A percentile compares a stretch with the other conserved stretches of the same genome.
Evolutionary conservation across 2,113 vertebrate genomes (phyloP).

Genomic region (Cyprinus carpio): DNA sequence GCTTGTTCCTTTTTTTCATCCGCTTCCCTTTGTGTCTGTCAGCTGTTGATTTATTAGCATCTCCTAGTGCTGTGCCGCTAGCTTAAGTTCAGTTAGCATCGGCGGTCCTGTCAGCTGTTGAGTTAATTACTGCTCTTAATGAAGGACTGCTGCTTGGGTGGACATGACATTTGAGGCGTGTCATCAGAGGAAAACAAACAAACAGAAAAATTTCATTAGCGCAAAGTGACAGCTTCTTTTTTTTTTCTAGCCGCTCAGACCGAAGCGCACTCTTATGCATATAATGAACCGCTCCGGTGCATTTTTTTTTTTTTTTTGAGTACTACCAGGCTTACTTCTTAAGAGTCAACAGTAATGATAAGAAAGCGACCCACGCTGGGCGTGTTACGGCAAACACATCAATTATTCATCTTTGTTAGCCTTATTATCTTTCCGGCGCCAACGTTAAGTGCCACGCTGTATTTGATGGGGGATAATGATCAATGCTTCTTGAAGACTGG

Average conservation of each 20-base stretch:
- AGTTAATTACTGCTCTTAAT: slow-evolving; percentile 75
- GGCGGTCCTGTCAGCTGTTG: slow-evolving; percentile 69
- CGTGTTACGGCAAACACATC: slow-evolving; percentile 58
- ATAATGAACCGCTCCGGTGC: slow-evolving; percentile 62
- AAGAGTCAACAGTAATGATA: slow-evolving; percentile 61
- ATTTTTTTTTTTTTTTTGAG: slow-evolving; percentile 26
- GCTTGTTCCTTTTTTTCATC: slow-evolving; percentile 76
- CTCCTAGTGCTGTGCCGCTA: slow-evolving; percentile 60
- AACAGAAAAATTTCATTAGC: slow-evolving; percentile 72
- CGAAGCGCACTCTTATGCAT: slow-evolving; percentile 52
- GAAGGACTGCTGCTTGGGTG: slow-evolving; percentile 64
- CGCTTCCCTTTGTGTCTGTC: slow-evolving; percentile 85
- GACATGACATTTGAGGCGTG: slow-evolving; percentile 72
- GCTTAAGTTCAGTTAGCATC: slow-evolving; percentile 65
- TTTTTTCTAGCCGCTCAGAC: slow-evolving; percentile 13
- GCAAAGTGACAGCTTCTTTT: slow-evolving; percentile 65
- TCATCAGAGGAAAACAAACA: slow-evolving; percentile 70
- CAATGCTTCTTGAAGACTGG: slow-evolving; percentile 55
- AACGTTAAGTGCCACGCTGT: slow-evolving; percentile 48
- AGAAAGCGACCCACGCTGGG: slow-evolving; percentile 45
- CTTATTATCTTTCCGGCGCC: slow-evolving; percentile 53
- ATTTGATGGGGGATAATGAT: slow-evolving; percentile 66
- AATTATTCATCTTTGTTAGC: slow-evolving; percentile 65
- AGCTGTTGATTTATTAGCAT: slow-evolving; percentile 69
- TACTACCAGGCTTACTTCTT: slow-evolving; percentile 52